Evolutionary conservation across 2,888 invertebrate genomes (phyloP), one percentile per base, ranked within the genome.

Genomic region (Brachynemurus nebulosus): DNA sequence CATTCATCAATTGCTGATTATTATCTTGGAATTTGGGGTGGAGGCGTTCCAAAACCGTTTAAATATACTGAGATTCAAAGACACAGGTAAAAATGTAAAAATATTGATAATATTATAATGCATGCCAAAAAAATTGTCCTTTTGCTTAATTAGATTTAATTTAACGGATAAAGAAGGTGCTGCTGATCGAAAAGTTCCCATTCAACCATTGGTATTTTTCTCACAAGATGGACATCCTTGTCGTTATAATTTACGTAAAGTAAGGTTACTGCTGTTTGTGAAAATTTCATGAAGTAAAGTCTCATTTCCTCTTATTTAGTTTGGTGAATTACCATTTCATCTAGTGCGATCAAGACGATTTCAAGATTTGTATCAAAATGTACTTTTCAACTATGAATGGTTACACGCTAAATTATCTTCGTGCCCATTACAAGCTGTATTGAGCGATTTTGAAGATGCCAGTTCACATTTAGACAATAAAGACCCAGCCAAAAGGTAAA

Each of bases 1-100:
- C 97, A 98, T 61, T 93, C 95, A 0, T 90, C 89, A 71, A 92
- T 96, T 51, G 95, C 97, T 2, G 97, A 98, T 65, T 98, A 97
- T 61, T 98, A 92, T 62, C 69, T 96, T 17, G 96, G 96, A 1
- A 89, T 91, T 45, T 96, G 95, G 93, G 96, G 95, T 1, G 89
- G 91, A 0, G 95, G 95, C 0, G 77, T 71, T 21, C 86, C 93
- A 0, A 97, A 97, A 56, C 96, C 96, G 0, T 96, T 93, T 57
- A 92, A 91, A 57, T 98, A 89, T 58, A 96, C 96, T 0, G 96
- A 96, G 66, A 90, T 95, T 50, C 97, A 97, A 60, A 72, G 92
- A 21, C 92, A 95, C 62, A 74, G 91, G 67, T 66, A 50, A 48
- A 48, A 18, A 5, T 12, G 17, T 37, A 11, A 8, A 36, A 33